Percentiles rank a stretch among this genome's conserved stretches.
Conservation (phyloP, 2,888 invertebrate species). For the Emesis furor region DNA sequence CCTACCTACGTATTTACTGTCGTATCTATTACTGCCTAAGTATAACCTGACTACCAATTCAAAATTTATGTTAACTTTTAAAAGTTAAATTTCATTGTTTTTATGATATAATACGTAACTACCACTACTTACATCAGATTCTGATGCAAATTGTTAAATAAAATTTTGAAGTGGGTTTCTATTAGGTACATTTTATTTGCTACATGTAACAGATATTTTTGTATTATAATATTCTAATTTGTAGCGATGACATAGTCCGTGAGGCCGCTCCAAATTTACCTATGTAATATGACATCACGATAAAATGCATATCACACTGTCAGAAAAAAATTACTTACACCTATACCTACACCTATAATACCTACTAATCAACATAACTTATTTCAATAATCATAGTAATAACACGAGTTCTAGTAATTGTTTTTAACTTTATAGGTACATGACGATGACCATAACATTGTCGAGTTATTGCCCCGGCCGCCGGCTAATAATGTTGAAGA, state of each 20-base stretch:
- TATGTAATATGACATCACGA: constrained; percentile 14
- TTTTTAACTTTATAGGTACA: constrained; percentile 14
- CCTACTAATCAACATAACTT: constrained; percentile 14
- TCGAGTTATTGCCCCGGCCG: constrained; percentile 14
- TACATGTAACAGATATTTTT: constrained; percentile 14
- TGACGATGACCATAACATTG: constrained; percentile 14
- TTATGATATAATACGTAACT: constrained; percentile 10
- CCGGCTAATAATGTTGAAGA: constrained; percentile 14
- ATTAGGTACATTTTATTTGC: constrained; percentile 14
- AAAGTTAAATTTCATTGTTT: constrained; percentile 14
- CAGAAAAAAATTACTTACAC: constrained; percentile 14
- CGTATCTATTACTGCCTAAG: constrained; percentile 14
- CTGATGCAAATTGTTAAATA: constrained; percentile 14
- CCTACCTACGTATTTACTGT: constrained; percentile 14
- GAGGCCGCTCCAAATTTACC: constrained; percentile 14
- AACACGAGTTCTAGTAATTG: constrained; percentile 14
- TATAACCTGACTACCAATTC: constrained; percentile 14
- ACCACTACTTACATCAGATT: constrained; percentile 14
- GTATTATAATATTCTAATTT: constrained; percentile 11
- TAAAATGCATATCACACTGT: constrained; percentile 14
- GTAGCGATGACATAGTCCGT: constrained; percentile 14
- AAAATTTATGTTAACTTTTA: constrained; percentile 14
- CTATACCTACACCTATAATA: constrained; percentile 14
- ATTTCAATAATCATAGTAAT: constrained; percentile 14
- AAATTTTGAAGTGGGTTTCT: constrained; percentile 14